phyloP scores from a whole-genome alignment of 2,797 vertebrate genomes.

The Pelobates cultripes region DNA sequence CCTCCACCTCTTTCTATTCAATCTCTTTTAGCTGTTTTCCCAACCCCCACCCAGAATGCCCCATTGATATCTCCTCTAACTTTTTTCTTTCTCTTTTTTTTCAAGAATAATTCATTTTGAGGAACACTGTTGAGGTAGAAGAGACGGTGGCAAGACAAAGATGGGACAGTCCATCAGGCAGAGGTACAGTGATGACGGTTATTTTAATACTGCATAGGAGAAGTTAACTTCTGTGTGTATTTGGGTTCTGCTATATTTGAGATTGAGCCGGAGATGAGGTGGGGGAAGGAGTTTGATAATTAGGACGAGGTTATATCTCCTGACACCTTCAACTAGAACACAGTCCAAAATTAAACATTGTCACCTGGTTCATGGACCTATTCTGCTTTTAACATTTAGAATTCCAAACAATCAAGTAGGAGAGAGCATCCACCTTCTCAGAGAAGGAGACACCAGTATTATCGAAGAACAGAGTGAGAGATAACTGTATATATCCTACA shows the following conservation, averaged over 20 bases:
- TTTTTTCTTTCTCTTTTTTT: slow-evolving; percentile 24
- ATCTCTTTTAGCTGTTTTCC: slow-evolving; percentile 20
- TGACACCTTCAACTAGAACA: slow-evolving; percentile 52
- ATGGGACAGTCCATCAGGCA: slow-evolving; percentile 41
- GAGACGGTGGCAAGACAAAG: slow-evolving; percentile 22
- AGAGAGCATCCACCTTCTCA: background rate
- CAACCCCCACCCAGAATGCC: too few species aligned
- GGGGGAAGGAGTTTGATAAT: slow-evolving; percentile 14
- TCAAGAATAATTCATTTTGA: slow-evolving; percentile 21
- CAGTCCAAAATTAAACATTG: slow-evolving; percentile 49
- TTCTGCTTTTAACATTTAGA: slow-evolving; percentile 39
- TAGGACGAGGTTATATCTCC: slow-evolving; percentile 52
- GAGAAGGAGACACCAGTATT: too few species aligned
- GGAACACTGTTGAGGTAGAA: background rate
- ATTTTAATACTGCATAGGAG: background rate
- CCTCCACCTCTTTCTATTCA: too few species aligned
- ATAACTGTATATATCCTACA: background rate
- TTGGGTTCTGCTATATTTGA: background rate
- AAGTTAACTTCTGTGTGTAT: background rate
- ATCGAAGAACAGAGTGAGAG: too few species aligned
- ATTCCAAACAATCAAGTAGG: slow-evolving; percentile 2
- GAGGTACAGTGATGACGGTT: slow-evolving; percentile 23
- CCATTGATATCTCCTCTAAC: background rate
- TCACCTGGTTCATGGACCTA: slow-evolving; percentile 30
- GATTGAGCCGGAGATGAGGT: background rate